Base-by-base conservation (phyloP, 2,888 invertebrate genomes). In the Atethmia centrago region DNA sequence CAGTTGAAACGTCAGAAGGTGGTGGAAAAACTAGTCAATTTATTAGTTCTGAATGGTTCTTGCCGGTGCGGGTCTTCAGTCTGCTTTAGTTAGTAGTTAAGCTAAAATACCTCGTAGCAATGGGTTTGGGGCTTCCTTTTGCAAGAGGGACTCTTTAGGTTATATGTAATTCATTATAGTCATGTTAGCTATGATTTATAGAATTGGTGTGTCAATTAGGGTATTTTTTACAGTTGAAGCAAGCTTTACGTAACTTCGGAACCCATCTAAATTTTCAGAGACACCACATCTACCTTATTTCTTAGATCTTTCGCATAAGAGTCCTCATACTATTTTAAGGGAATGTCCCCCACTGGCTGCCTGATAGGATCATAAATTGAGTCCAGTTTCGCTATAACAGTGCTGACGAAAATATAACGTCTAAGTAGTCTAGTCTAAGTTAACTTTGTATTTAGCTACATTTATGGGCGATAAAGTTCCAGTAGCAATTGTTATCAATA, bases 291-390 rank as follows among this genome's bases (percentile, higher is more conserved):
- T 31, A 31, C 10, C 0, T 64, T 58, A 2, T 7, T 65, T 80
- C 67, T 16, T 21, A 59, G 21, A 28, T 80, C 64, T 56, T 45
- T 2, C 31, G 31, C 47, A 0, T 47, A 36, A 21, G 63, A 67
- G 19, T 74, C 51, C 56, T 84, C 75, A 80, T 64, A 71, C 80
- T 74, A 82, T 80, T 84, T 84, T 66, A 84, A 74, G 68, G 74
- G 75, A 74, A 82, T 82, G 19, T 82, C 81, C 81, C 81, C 84
- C 67, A 82, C 81, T 71, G 80, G 74, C 66, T 73, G 42, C 9
- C 49, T 71, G 81, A 81, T 84, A 82, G 81, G 70, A 61, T 74
- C 75, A 84, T 82, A 74, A 84, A 84, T 82, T 83, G 61, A 49
- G 1, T 66, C 81, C 55, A 84, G 71, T 62, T 75, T 69, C 36